phyloP scores from a whole-genome alignment of 2,888 invertebrate species.

The Cantharis nigra region DNA sequence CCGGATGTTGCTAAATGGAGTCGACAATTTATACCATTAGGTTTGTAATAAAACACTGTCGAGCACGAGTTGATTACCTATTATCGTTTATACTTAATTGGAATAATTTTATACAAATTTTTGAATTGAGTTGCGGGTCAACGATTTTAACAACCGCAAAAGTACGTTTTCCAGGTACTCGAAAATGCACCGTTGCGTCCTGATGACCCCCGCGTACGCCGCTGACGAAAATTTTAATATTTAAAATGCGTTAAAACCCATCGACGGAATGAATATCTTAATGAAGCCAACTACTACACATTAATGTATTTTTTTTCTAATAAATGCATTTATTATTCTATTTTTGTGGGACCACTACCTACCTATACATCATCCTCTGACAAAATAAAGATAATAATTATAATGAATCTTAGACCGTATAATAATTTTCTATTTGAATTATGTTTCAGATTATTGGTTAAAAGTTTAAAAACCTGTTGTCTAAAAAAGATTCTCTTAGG shows the following conservation, averaged over 20 bases:
- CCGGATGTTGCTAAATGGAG: slow-evolving; percentile 39
- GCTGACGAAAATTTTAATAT: neutral
- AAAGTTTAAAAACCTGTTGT: slow-evolving; percentile 31
- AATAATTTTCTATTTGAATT: slow-evolving; percentile 40
- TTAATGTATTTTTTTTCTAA: neutral
- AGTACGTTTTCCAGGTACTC: neutral
- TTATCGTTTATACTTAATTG: slow-evolving; percentile 4
- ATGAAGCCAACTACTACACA: neutral
- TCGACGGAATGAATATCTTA: neutral
- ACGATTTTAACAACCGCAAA: neutral
- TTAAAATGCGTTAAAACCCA: neutral
- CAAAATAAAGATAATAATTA: slow-evolving; percentile 38
- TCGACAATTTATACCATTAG: slow-evolving; percentile 40
- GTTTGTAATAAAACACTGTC: slow-evolving; percentile 33
- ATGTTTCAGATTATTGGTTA: slow-evolving; percentile 37
- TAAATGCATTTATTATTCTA: neutral
- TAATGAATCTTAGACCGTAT: slow-evolving; percentile 31
- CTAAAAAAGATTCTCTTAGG: slow-evolving; percentile 11
- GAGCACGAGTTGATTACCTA: slow-evolving; percentile 17
- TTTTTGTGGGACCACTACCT: slow-evolving; percentile 4
- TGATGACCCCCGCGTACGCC: neutral
- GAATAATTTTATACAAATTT: slow-evolving; percentile 3
- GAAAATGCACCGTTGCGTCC: neutral
- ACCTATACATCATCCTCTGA: slow-evolving; percentile 34
- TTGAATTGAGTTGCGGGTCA: neutral